Base-by-base conservation (phyloP, 2,113 vertebrate species). In the Sminthopsis crassicaudata region DNA sequence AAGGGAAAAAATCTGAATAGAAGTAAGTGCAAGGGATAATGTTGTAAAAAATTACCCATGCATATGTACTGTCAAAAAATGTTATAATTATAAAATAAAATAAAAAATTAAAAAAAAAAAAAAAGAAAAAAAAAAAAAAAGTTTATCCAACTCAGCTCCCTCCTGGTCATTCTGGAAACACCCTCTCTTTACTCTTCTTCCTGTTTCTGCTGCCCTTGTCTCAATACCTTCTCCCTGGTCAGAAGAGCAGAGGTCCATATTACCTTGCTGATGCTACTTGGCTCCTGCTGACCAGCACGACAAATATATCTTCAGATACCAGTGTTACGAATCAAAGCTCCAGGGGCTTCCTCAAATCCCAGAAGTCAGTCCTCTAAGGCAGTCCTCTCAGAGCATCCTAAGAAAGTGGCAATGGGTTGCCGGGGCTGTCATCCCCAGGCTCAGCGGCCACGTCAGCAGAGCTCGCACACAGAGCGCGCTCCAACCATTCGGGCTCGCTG, bases 401-500 rank as follows among this genome's bases (percentile, higher is more conserved):
- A n/a, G 67, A 19, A n/a, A 84, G 97, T 97, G 97, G 92, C 57
- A 95, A 91, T 92, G 95, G 95, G 88, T 89, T 95, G 92, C 97
- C 91, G 97, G 96, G 97, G 95, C 97, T 91, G 94, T 96, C 97
- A 96, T 96, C 95, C 97, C 96, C 92, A 98, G 96, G 97, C 97
- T 97, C 96, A 97, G 97, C 96, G 92, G 97, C 96, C 97, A 96
- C 95, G 97, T 97, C 90, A 95, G 96, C 95, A 98, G 98, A 97
- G 97, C 97, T 97, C 97, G 96, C 97, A 95, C 97, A 95, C 96
- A 98, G 11, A 67, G 30, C 36, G 97, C 97, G 98, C 93, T 98
- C 98, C 96, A 96, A 36, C 98, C 98, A 98, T 98, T 96, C 96
- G 97, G 95, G 97, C 98, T 98, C 91, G 97, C 98, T 92, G 95